Evolutionary conservation across 2,797 vertebrate species (phyloP), one percentile per base, ranked within the genome.

Genomic region (Chelonia mydas): DNA sequence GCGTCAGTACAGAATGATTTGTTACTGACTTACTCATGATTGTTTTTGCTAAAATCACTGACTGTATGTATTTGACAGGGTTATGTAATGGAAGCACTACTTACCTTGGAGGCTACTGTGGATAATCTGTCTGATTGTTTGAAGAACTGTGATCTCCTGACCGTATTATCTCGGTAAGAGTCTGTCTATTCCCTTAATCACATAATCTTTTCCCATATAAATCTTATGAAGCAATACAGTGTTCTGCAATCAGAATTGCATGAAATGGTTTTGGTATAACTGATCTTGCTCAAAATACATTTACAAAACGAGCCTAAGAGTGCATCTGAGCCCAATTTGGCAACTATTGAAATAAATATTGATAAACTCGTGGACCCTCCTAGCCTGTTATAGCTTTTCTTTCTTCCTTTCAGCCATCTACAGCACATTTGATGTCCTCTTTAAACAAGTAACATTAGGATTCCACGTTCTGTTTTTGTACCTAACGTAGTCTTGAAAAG

Each of bases 51-150:
- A 57, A 94, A 92, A 83, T 77, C 19, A 31, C 77, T 91, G 49
- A 91, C 61, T 87, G 91, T 83, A 0, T 96, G 5, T 86, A 41
- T 97, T 84, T 97, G 94, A 51, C 93, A 99, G 99, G 99, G 99
- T 11, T 99, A 99, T 10, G 99, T 99, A 83, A 99, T 99, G 99
- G 99, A 99, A 97, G 99, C 99, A 10, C 98, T 99, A 72, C 98
- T 99, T 86, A 99, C 99, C 3, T 97, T 99, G 97, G 99, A 99
- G 97, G 99, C 99, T 15, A 99, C 99, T 3, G 99, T 99, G 96
- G 99, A 99, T 96, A 99, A 99, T 98, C 98, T 99, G 57, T 99
- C 99, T 45, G 99, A 99, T 87, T 99, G 99, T 98, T 98, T 99
- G 95, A 99, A 99, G 98, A 99, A 99, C 98, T 99, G 98, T 54